Conservation (phyloP, 2,797 vertebrate species). For the Pachyuromys duprasi region DNA sequence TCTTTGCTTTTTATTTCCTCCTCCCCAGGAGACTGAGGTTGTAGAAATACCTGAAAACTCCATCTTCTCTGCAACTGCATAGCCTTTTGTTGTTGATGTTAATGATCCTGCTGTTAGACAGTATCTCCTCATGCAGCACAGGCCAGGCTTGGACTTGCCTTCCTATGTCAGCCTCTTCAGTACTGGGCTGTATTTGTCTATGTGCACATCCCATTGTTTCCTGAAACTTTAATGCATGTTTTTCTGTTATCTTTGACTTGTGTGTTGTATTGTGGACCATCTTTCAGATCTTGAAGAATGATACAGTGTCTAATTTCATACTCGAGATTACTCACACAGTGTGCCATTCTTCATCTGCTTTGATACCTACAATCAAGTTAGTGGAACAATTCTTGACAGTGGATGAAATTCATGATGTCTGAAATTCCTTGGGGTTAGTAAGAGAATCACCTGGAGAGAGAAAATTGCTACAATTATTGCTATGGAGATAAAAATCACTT, state of each 20-base stretch:
- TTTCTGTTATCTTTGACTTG: not conserved
- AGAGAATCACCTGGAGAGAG: not conserved
- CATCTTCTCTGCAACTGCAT: not conserved
- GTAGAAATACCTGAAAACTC: not conserved
- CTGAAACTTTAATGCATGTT: not conserved
- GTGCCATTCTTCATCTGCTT: not conserved
- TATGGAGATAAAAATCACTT: not conserved
- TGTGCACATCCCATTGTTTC: not conserved
- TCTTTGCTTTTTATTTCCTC: not conserved
- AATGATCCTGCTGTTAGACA: not conserved
- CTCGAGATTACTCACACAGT: not conserved
- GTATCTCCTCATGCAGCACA: not conserved
- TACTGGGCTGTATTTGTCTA: not conserved
- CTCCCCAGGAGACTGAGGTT: not conserved
- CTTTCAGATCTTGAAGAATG: not conserved
- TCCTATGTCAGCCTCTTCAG: not conserved
- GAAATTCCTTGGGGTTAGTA: not conserved
- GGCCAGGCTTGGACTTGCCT: not conserved
- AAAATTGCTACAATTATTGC: not conserved
- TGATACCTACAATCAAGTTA: not conserved
- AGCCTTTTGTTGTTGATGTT: not conserved
- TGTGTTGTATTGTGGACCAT: not conserved
- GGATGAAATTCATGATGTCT: not conserved
- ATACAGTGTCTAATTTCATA: not conserved
- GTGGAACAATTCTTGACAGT: not conserved